Conservation (phyloP, 2,888 invertebrate species). For the Oxycera nigricornis region DNA sequence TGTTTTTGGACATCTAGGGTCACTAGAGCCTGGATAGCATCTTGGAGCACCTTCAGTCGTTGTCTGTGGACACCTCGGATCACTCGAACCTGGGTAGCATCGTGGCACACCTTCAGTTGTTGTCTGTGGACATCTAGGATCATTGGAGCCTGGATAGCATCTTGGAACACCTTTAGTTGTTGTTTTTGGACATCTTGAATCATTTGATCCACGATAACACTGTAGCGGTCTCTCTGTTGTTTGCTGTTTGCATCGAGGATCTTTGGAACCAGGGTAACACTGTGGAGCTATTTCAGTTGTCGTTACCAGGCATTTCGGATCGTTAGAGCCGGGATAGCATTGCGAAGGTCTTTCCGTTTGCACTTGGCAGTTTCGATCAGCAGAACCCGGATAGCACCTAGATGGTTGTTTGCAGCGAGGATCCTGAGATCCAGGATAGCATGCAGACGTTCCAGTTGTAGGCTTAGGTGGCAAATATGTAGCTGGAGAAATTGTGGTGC, state of each 20-base stretch:
- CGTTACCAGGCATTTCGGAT: slow-evolving; percentile 53
- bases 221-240: slow-evolving; percentile 49
- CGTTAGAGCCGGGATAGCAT: slow-evolving; percentile 60
- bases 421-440: slow-evolving; percentile 59
- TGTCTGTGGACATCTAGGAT: slow-evolving; percentile 50
- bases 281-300: slow-evolving; percentile 46
- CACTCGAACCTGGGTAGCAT: slow-evolving; percentile 61
- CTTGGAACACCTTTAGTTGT: slow-evolving; percentile 41
- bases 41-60: slow-evolving; percentile 5
- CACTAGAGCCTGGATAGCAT: slow-evolving; percentile 54
- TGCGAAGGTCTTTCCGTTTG: slow-evolving; percentile 48
- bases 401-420: slow-evolving; percentile 51
- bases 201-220: slow-evolving; percentile 54
- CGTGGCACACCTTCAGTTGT: slow-evolving; percentile 49
- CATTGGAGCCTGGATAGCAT: slow-evolving; percentile 50
- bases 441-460: slow-evolving; percentile 53
- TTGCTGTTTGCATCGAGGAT: slow-evolving; percentile 23
- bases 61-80: slow-evolving; percentile 53
- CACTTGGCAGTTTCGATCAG: slow-evolving; percentile 49
- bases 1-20: slow-evolving; percentile 50
- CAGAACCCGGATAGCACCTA: slow-evolving; percentile 49
- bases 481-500: slow-evolving; percentile 36
- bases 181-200: slow-evolving; percentile 50
- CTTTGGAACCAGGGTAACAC: slow-evolving; percentile 57
- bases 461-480: slow-evolving; percentile 53